These are phyloP conservation scores for Apamea epomidion DNA, from an alignment of 2,888 invertebrate genomes.

Conservation along the genomic window DNA sequence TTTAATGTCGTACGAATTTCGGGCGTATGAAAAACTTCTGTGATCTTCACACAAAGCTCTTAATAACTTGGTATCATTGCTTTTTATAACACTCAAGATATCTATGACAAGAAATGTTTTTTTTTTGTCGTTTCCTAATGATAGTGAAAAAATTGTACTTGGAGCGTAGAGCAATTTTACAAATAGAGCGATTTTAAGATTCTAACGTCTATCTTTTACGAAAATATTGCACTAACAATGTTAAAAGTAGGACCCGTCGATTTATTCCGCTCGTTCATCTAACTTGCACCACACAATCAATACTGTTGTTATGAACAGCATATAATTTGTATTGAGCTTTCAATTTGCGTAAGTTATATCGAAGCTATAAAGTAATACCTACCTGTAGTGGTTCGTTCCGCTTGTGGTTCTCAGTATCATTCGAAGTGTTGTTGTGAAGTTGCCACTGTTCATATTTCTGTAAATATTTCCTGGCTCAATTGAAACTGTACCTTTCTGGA, in stretches of 20 bases:
- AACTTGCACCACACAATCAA: constrained; percentile 14
- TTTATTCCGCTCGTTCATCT: not conserved
- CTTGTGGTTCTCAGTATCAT: constrained; percentile 4
- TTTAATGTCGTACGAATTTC: not conserved
- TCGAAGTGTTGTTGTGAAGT: not conserved
- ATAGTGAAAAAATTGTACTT: not conserved
- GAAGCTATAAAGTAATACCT: not conserved
- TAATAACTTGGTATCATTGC: not conserved
- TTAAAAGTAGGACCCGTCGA: not conserved
- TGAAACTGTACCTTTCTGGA: not conserved
- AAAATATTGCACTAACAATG: not conserved
- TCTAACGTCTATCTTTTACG: not conserved
- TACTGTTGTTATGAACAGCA: constrained; percentile 23
- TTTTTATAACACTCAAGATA: not conserved
- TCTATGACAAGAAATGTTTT: not conserved
- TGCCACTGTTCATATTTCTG: not conserved
- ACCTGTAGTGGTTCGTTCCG: not conserved
- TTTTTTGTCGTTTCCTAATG: not conserved
- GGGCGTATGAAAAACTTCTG: not conserved
- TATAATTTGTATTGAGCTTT: constrained; percentile 37
- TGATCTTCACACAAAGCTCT: not conserved
- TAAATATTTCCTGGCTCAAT: no score
- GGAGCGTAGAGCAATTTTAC: no score
- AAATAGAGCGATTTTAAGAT: not conserved
- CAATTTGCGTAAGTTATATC: constrained; percentile 33